phyloP scores from a whole-genome alignment of 2,797 vertebrate species.

The Leuciscus waleckii region DNA sequence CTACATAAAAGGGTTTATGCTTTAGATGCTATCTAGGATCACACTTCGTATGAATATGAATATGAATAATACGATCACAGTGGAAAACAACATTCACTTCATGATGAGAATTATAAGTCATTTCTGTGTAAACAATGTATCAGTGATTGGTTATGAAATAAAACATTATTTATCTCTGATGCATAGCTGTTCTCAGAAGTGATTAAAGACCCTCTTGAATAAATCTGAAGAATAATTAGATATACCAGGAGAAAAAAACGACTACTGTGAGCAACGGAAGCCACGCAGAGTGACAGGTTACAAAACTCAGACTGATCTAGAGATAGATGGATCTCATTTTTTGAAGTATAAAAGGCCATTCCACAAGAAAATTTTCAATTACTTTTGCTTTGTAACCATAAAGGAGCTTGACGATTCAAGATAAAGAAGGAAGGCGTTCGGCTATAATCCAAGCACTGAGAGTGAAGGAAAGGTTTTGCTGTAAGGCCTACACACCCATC shows the following conservation, averaged over 20 bases:
- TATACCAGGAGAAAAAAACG: neutral
- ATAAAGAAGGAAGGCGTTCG: conserved; percentile 19
- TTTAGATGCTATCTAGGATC: conserved; percentile 1
- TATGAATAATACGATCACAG: neutral
- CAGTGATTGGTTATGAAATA: conserved; percentile 25
- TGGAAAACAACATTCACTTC: neutral
- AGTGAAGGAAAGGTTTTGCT: conserved; percentile 15
- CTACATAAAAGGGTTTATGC: neutral
- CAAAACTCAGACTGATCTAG: conserved; percentile 22
- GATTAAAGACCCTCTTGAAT: conserved; percentile 16
- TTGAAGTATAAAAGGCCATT: conserved; percentile 23
- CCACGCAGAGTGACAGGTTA: conserved; percentile 21
- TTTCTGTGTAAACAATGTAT: neutral
- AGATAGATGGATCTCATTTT: conserved; percentile 30
- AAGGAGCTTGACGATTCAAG: conserved; percentile 26
- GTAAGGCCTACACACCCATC: neutral
- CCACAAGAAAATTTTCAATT: conserved; percentile 34
- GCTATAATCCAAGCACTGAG: conserved; percentile 34
- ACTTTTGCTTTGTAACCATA: conserved; percentile 42
- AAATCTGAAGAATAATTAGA: conserved; percentile 33
- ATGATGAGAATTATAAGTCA: neutral
- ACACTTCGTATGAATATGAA: neutral
- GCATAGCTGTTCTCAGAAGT: conserved; percentile 12
- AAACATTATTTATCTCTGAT: neutral
- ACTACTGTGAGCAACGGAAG: neutral